Evolutionary conservation across 2,797 vertebrate genomes (phyloP).

Genomic region (Rhynchotus rufescens): DNA sequence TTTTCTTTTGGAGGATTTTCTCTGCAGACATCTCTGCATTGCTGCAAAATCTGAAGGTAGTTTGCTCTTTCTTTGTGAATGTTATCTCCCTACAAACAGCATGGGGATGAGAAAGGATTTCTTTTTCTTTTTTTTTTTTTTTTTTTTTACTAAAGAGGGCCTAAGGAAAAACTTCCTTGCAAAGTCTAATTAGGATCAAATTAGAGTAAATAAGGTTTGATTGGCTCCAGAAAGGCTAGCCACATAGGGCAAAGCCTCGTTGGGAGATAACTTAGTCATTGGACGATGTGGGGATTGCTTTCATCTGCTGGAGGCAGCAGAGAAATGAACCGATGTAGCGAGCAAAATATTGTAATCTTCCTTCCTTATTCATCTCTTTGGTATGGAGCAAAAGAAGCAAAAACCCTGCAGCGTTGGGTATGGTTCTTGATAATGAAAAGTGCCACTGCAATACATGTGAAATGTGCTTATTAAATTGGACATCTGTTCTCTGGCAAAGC

Average conservation of each 20-base stretch:
- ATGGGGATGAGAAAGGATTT: neutral
- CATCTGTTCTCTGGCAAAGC: neutral
- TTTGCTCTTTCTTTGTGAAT: slow-evolving; percentile 26
- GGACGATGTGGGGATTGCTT: neutral
- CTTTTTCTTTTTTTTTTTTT: neutral
- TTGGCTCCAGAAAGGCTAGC: slow-evolving; percentile 38
- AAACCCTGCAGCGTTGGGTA: neutral
- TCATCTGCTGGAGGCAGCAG: slow-evolving; percentile 41
- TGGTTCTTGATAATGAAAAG: neutral
- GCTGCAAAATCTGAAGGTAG: neutral
- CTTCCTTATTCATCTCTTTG: neutral
- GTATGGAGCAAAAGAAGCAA: neutral
- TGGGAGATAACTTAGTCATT: slow-evolving; percentile 22
- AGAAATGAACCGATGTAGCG: neutral
- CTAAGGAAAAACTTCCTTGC: slow-evolving; percentile 22
- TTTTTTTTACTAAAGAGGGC: neutral
- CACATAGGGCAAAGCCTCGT: neutral
- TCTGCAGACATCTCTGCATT: neutral
- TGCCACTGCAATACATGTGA: neutral
- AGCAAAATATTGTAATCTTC: neutral
- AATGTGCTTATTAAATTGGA: neutral
- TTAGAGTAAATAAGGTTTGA: slow-evolving; percentile 44
- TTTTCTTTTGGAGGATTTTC: neutral
- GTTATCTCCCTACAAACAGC: neutral
- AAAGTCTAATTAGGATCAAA: slow-evolving; percentile 41